Evolutionary conservation across 2,113 vertebrate species (phyloP), one percentile per base, ranked within the genome.

Genomic region (Leptosomus discolor): DNA sequence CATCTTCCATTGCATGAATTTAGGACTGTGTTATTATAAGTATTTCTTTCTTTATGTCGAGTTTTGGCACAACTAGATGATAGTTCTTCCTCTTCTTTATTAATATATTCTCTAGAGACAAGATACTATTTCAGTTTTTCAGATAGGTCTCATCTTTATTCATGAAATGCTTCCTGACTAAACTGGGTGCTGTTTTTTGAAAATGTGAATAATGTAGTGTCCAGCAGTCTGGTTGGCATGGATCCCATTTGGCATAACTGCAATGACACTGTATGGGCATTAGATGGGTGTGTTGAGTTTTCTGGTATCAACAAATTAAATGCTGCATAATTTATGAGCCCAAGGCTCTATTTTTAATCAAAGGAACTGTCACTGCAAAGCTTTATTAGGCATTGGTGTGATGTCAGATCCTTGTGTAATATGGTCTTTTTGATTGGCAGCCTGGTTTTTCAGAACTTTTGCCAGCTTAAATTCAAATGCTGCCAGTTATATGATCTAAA

Each of bases 261-360:
- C 83, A 65, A 14, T 94, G 88, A 77, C 84, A 54, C 77, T 91
- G 1, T 56, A 37, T 71, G 74, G 63, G 90, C 87, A 90, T 90
- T 95, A 88, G 87, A 92, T 96, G 97, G 67, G 77, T 94, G 41
- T 91, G 89, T 88, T 95, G 86, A 91, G 61, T 95, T 77, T 95
- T 94, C 81, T 95, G 70, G 8, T 95, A 90, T 91, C 95, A 97
- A 90, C 86, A 95, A 67, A 97, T 92, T 65, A 74, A 91, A 96
- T 94, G 76, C 90, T 97, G 74, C 90, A 91, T 95, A 95, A 95
- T 93, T 92, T 84, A 96, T 94, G 85, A 96, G 56, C 94, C 60
- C 75, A 73, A 75, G 64, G 23, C 54, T 93, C 89, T 94, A 89
- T 83, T 95, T 97, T 95, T 90, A 92, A 85, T 95, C 57, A 77